Percentiles rank a stretch among this genome's conserved stretches.
phyloP scores from a whole-genome alignment of 2,113 vertebrate genomes.

The Neogobius melanostomus region DNA sequence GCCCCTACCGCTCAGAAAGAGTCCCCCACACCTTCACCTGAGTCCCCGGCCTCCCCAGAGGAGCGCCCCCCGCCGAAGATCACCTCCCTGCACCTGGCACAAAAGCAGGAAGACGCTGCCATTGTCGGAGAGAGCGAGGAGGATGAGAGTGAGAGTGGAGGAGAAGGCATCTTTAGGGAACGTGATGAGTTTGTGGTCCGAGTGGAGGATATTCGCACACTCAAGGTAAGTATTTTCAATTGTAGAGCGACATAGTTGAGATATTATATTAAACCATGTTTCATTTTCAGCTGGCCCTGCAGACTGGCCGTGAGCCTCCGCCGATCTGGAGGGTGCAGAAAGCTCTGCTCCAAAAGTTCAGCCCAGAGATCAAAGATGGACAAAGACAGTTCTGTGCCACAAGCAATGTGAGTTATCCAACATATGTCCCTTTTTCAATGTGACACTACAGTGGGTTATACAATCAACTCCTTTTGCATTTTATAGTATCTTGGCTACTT shows the following conservation, averaged over 20 bases:
- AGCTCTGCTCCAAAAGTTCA: constrained; percentile 92
- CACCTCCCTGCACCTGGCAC: constrained; percentile 85
- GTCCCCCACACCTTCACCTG: constrained; percentile 61
- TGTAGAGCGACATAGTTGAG: background rate
- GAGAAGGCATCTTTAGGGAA: constrained; percentile 90
- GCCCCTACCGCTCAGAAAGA: constrained; percentile 52
- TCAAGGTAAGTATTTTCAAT: constrained; percentile 76
- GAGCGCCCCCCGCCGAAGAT: constrained; percentile 72
- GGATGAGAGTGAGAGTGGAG: constrained; percentile 87
- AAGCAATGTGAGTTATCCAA: constrained; percentile 83
- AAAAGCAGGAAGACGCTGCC: constrained; percentile 90
- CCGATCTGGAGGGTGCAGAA: constrained; percentile 94
- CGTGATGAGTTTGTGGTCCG: constrained; percentile 92
- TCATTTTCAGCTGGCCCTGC: constrained; percentile 80
- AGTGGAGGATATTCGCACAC: constrained; percentile 86
- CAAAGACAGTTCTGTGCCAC: constrained; percentile 93
- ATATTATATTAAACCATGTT: constrained; percentile 3
- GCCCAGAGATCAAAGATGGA: constrained; percentile 92
- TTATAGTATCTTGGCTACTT: constrained; percentile 90
- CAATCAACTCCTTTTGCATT: background rate
- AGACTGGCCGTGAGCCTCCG: constrained; percentile 88
- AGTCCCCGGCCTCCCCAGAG: constrained; percentile 70
- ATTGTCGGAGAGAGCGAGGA: constrained; percentile 90
- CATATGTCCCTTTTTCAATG: background rate
- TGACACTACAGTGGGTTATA: no score